phyloP scores from a whole-genome alignment of 2,113 vertebrate genomes.

The Drymodes brunneopygia region DNA sequence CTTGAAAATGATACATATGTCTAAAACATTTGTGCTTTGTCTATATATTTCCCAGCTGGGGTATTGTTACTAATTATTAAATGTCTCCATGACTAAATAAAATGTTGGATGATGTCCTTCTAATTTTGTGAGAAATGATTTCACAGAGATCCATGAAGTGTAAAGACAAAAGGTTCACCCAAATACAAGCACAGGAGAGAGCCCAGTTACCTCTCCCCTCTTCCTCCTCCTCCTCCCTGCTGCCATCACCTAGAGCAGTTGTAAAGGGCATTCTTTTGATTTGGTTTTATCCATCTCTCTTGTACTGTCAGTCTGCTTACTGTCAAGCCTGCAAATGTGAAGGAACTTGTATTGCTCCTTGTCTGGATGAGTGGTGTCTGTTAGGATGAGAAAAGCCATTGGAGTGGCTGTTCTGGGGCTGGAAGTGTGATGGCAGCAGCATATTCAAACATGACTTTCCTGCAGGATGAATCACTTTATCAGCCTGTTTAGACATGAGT shows the following conservation, averaged over 20 bases:
- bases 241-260: background rate
- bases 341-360: background rate
- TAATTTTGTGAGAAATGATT: background rate
- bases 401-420: background rate
- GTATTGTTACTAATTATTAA: background rate
- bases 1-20: background rate
- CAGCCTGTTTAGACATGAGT: background rate
- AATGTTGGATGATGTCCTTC: background rate
- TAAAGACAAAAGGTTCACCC: background rate
- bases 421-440: background rate
- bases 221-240: background rate
- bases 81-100: background rate
- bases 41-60: background rate
- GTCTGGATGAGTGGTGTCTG: background rate
- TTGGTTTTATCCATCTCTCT: background rate
- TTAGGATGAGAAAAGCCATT: background rate
- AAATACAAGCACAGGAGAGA: background rate
- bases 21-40: background rate
- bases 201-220: background rate
- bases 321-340: background rate
- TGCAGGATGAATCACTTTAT: background rate
- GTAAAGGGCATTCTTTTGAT: background rate
- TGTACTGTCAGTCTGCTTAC: constrained; percentile 24
- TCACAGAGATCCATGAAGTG: background rate
- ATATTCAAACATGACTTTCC: background rate